Evolutionary conservation across 2,888 invertebrate species (phyloP), one percentile per base, ranked within the genome.

Genomic region (Calliphora vomitoria): DNA sequence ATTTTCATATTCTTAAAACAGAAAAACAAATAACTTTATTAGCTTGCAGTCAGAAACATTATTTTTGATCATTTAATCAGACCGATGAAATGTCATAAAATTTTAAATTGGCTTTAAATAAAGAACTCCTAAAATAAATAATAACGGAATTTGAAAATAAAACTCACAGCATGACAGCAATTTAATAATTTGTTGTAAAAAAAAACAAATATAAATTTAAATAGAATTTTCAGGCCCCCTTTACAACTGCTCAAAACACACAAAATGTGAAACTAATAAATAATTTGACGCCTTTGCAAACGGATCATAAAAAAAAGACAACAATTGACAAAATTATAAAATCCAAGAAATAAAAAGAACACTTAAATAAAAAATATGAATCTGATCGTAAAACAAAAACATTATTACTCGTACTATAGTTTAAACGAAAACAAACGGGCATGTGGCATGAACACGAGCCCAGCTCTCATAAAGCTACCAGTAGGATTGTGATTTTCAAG

Each of bases 261-360:
- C 20, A 20, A 53, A 72, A 41, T 60, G 53, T 53, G 20, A 25
- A 71, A 66, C 60, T 44, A 72, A 79, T 72, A 76, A 69, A 66
- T 71, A 80, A 86, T 78, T 53, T 80, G 69, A 80, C 82, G 86
- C 75, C 78, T 81, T 84, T 60, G 66, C 38, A 25, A 79, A 62
- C 5, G 78, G 18, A 58, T 44, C 74, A 53, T 74, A 68, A 64
- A 78, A 64, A 78, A 58, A 60, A 47, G 8, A 8, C 20, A 35
- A 53, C 53, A 84, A 78, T 78, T 87, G 72, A 78, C 76, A 84
- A 78, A 84, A 60, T 20, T 11, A 53, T 38, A 64, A 84, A 41
- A n/a, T 15, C 1, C 35, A 47, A 71, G n/a, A 8, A 58, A n/a
- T 68, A 53, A 53, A 60, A 75, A 60, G 47, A 53, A 79, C 38